These are phyloP conservation scores for Hirtodrosophila alboralis DNA, from an alignment of 2,888 invertebrate species.

Conservation along the genomic window DNA sequence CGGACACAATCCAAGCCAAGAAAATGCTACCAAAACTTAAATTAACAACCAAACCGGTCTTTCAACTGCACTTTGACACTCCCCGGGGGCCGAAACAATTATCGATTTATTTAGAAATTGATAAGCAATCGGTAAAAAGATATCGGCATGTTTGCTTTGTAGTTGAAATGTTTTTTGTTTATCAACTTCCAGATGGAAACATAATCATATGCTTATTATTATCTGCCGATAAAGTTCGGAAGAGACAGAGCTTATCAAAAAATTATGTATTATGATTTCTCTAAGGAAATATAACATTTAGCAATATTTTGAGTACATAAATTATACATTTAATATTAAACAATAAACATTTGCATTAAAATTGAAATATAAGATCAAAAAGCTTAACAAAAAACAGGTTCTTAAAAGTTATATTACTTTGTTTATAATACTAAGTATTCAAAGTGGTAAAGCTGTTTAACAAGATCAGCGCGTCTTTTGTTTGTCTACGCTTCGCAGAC, in stretches of 20 bases:
- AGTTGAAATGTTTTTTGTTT: no score
- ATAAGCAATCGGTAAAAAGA: constrained; percentile 9
- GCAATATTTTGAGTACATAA: no score
- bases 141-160: no score
- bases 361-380: no score
- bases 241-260: no score
- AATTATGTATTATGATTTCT: no score
- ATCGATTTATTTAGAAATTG: constrained; percentile 8
- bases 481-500: constrained; percentile 59
- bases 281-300: no score
- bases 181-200: not conserved
- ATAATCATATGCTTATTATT: not conserved
- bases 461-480: constrained; percentile 20
- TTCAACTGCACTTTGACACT: constrained; percentile 22
- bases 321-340: no score
- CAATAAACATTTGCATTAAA: no score
- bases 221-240: no score
- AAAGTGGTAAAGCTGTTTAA: constrained; percentile 29
- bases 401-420: not conserved
- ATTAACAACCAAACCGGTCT: constrained; percentile 53
- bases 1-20: constrained; percentile 16
- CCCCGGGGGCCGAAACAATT: constrained; percentile 2
- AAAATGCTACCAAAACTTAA: constrained; percentile 24
- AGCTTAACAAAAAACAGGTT: constrained; percentile 25
- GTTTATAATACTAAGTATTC: constrained; percentile 2